Conservation (phyloP, 2,113 vertebrate genomes). For the Dipodomys stephensi region DNA sequence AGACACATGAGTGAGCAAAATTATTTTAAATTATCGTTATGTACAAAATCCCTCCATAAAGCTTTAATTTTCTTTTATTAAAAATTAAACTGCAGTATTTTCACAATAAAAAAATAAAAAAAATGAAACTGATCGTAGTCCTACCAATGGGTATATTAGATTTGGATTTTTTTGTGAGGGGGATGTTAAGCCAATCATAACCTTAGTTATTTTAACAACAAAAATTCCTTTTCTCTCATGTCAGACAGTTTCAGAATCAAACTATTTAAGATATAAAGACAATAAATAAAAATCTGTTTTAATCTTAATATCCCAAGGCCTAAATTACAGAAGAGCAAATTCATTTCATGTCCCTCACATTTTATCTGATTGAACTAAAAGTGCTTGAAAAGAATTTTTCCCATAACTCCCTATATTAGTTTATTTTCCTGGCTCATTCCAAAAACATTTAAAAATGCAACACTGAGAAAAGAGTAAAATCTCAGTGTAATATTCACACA, state of each 20-base stretch:
- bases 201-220: constrained; percentile 55
- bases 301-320: constrained; percentile 41
- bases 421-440: constrained; percentile 62
- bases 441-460: constrained; percentile 50
- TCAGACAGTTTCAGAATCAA: constrained; percentile 61
- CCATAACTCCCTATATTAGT: constrained; percentile 59
- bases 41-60: constrained; percentile 33
- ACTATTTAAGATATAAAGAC: constrained; percentile 63
- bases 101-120: constrained; percentile 43
- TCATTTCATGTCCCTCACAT: constrained; percentile 26
- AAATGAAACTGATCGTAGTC: constrained; percentile 42
- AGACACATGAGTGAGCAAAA: constrained; percentile 20
- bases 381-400: constrained; percentile 59
- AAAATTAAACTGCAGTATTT: constrained; percentile 3
- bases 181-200: constrained; percentile 56
- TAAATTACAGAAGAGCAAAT: constrained; percentile 51
- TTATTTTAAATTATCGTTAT: constrained; percentile 56
- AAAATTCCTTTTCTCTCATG: constrained; percentile 45
- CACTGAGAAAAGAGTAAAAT: constrained; percentile 26
- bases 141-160: constrained; percentile 35
- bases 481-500: neutral
- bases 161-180: constrained; percentile 61
- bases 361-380: constrained; percentile 65
- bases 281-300: constrained; percentile 62
- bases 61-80: constrained; percentile 59